Evolutionary conservation across 1,140 invertebrate genomes (phyloP).

Genomic region (Lordiphosa mommai): DNA sequence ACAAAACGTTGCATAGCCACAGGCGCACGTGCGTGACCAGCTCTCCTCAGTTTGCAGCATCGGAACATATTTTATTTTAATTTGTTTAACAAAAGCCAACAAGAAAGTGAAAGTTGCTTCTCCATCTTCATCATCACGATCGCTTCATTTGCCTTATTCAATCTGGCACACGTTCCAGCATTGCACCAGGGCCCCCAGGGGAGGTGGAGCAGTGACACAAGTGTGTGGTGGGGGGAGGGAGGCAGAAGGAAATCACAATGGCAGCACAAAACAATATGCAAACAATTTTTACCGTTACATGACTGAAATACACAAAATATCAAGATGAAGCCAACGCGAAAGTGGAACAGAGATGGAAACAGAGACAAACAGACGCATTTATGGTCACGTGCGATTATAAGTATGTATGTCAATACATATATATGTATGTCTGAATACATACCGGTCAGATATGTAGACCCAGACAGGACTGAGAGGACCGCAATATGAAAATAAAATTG

Average conservation of each 20-base stretch:
- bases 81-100: conserved; percentile 57
- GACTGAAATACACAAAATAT: conserved; percentile 68
- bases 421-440: background rate
- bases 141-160: conserved; percentile 75
- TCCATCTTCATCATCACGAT: conserved; percentile 53
- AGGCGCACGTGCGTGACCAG: conserved; percentile 66
- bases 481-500: conserved; percentile 14
- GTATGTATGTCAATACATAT: conserved; percentile 3
- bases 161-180: conserved; percentile 68
- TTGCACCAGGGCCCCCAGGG: conserved; percentile 13
- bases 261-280: conserved; percentile 69
- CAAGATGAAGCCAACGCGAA: conserved; percentile 4
- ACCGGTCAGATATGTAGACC: conserved; percentile 23
- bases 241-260: conserved; percentile 55
- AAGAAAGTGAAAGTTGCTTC: conserved; percentile 45
- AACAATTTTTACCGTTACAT: conserved; percentile 74
- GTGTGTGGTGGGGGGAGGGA: background rate
- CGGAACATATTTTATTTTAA: conserved; percentile 70
- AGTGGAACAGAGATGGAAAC: conserved; percentile 4
- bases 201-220: background rate
- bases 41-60: background rate
- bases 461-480: conserved; percentile 41
- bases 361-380: conserved; percentile 41
- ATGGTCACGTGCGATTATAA: conserved; percentile 64
- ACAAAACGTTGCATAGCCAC: conserved; percentile 60